Conservation (phyloP, 2,888 invertebrate species). For the Calameuta pallipes region DNA sequence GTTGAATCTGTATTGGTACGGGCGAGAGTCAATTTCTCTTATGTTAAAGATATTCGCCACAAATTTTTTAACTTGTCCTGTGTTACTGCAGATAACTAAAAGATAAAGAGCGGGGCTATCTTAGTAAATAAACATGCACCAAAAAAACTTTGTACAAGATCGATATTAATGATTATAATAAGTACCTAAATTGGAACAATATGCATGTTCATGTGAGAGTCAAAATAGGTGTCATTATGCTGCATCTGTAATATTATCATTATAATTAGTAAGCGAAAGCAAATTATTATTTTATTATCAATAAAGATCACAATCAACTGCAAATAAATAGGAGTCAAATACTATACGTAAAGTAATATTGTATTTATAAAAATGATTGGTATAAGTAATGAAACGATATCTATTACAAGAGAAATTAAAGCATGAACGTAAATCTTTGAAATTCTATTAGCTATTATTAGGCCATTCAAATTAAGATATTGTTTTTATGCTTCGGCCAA, state of each 20-base stretch:
- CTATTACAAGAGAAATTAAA: background rate
- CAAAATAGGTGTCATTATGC: conserved; percentile 9
- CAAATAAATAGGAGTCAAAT: conserved; percentile 7
- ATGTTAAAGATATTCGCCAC: conserved; percentile 5
- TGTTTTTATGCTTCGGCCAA: background rate
- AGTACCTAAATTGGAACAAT: conserved; percentile 20
- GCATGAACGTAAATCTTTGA: background rate
- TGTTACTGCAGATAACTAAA: background rate
- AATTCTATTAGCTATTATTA: conserved; percentile 5
- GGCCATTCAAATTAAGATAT: conserved; percentile 15
- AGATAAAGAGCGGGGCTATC: background rate
- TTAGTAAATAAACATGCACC: conserved; percentile 25
- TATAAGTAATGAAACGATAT: background rate
- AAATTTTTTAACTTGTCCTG: background rate
- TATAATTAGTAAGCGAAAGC: conserved; percentile 6
- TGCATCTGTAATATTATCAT: conserved; percentile 3
- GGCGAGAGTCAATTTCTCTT: conserved; percentile 13
- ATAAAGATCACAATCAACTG: conserved; percentile 5
- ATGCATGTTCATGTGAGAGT: conserved; percentile 5
- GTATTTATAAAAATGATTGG: background rate
- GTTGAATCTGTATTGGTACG: conserved; percentile 4
- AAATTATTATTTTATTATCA: conserved; percentile 8
- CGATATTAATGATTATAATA: conserved; percentile 25
- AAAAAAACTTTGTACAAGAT: conserved; percentile 36
- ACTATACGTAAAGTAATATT: background rate